Base-by-base conservation (phyloP, 2,888 invertebrate species). In the Leuctra nigra region DNA sequence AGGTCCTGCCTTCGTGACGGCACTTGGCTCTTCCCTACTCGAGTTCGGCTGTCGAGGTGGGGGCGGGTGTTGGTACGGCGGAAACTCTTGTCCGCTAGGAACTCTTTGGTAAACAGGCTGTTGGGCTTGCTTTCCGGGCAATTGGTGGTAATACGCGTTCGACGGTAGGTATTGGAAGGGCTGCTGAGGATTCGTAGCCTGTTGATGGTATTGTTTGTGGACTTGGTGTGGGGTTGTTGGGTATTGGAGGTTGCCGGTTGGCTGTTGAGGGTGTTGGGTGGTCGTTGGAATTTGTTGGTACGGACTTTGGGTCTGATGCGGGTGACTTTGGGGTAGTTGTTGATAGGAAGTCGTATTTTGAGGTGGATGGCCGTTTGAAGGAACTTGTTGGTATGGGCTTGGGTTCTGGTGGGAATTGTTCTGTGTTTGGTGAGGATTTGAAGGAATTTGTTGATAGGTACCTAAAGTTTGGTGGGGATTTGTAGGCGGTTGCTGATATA, bases 51-150 rank as follows among this genome's bases (percentile, higher is more conserved):
- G 33, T 14, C 84, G 82, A 7, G 80, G 73, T 4, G 77, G 75
- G 4, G 80, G 78, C 35, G 80, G 74, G 64, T 80, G 84, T 68
- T 84, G 85, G 65, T 86, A 86, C 0, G 83, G 80, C 2, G 76
- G 74, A 59, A 73, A 63, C 35, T 61, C 52, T 64, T 54, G 62
- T 70, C 74, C 63, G 73, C 14, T 13, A 4, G 83, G 79, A 2
- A 76, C 35, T 29, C 50, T 2, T 35, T 50, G 50, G 50, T 50
- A 50, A 11, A 50, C 50, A 3, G 35, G 35, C 50, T 50, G 50
- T 13, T 3, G 35, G 22, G 20, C 18, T 18, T 84, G 82, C 6
- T 80, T 73, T 4, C 77, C 75, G 4, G 80, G 78, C 36, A 80
- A 74, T 64, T 80, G 84, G 68, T 84, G 85, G 66, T 86, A 85